Evolutionary conservation across 2,113 vertebrate genomes (phyloP), one percentile per base, ranked within the genome.

Genomic region (Chaenocephalus aceratus): DNA sequence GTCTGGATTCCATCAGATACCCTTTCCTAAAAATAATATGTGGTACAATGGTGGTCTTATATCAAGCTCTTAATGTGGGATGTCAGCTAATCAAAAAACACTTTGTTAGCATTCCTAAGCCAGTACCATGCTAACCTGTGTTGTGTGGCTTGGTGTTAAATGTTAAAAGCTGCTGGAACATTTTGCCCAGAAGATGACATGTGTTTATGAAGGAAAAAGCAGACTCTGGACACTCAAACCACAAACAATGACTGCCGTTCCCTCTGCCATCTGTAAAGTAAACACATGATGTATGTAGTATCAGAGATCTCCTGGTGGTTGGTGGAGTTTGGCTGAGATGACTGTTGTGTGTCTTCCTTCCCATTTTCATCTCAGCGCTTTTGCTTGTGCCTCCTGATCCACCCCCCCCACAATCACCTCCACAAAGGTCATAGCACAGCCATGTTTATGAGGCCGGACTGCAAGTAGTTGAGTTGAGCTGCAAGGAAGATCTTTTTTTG

Each of bases 401-500:
- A 45, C 21, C 6, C 5, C 49, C 15, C 9, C 30, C 11, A 60
- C 30, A 15, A 13, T 60, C 52, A 23, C 53, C 16, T 61, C 45
- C 68, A 68, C 41, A 74, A 23, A 74, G 26, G 68, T 49, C 65
- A 26, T 36, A 45, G 15, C 41, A 51, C 53, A 75, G 72, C 68
- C 57, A 41, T 57, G 11, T 51, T n/a, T 10, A 52, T 59, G 69
- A 67, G 60, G 56, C 77, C 59, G 9, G 67, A 73, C 62, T 70
- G 53, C 36, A 76, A 56, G 78, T 57, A 57, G 53, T 61, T 68
- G 80, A 76, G 56, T 57, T 83, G 77, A 94, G 91, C 90, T 93
- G 92, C 89, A 88, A 86, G 91, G 85, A 82, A 84, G 84, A 59
- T 89, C 58, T 89, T 86, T 90, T 92, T 84, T 92, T 91, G 92